These are phyloP conservation scores for Daktulosphaira vitifoliae DNA, from an alignment of 1,140 invertebrate species.

Conservation along the genomic window DNA sequence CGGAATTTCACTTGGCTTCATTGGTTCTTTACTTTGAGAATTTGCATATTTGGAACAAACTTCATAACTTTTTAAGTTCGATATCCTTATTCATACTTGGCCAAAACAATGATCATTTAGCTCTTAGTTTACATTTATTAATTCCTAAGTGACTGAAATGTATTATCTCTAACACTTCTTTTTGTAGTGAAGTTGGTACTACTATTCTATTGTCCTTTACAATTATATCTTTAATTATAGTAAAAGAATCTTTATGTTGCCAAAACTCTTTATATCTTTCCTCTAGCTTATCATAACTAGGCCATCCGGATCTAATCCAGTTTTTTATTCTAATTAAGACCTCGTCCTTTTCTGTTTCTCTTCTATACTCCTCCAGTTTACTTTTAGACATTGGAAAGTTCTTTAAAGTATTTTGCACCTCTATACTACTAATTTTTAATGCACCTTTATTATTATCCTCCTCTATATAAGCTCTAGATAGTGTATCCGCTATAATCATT, in stretches of 20 bases:
- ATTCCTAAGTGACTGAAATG: neutral
- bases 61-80: neutral
- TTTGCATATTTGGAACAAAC: slow-evolving; percentile 41
- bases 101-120: neutral
- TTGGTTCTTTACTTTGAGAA: slow-evolving; percentile 41
- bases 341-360: neutral
- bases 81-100: neutral
- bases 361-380: neutral
- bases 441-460: neutral
- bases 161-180: neutral
- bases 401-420: neutral
- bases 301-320: neutral
- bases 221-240: neutral
- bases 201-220: neutral
- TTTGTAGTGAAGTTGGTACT: neutral
- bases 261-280: neutral
- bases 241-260: neutral
- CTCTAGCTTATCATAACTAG: neutral
- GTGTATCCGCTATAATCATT: neutral
- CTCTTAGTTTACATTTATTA: neutral
- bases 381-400: neutral
- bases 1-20: slow-evolving; percentile 36
- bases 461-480: neutral
- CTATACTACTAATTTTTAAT: neutral
- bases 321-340: neutral